Percentiles rank a stretch among this genome's conserved stretches.
Evolutionary conservation across 2,797 vertebrate genomes (phyloP).

Genomic region (Myotis daubentonii): DNA sequence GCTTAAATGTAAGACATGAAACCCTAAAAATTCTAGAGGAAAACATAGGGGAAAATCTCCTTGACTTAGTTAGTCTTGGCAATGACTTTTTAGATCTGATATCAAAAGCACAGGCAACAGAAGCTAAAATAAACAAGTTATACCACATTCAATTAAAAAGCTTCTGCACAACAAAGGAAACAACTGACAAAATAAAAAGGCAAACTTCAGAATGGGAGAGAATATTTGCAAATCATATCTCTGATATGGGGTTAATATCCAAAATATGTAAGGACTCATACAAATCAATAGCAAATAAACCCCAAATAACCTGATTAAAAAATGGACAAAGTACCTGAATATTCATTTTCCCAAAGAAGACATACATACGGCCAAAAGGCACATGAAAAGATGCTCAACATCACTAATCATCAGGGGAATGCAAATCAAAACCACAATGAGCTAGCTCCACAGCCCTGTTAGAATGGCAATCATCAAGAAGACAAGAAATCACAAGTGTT

Average conservation of each 20-base stretch:
- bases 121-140: background rate
- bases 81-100: background rate
- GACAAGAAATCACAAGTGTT: background rate
- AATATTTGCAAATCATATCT: background rate
- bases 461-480: background rate
- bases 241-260: background rate
- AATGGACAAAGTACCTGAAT: background rate
- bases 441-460: too few species aligned
- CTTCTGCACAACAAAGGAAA: background rate
- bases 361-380: background rate
- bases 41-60: background rate
- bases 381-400: background rate
- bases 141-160: background rate
- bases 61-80: background rate
- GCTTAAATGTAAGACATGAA: background rate
- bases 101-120: background rate
- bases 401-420: background rate
- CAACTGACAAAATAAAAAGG: background rate
- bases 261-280: background rate
- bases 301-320: background rate
- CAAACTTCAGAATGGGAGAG: background rate
- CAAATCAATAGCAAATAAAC: background rate
- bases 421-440: background rate
- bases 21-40: background rate
- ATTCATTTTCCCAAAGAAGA: background rate